A percentile compares a stretch with the other conserved stretches of the same genome.
phyloP scores from a whole-genome alignment of 2,888 invertebrate species.

The Apotomis turbidana region DNA sequence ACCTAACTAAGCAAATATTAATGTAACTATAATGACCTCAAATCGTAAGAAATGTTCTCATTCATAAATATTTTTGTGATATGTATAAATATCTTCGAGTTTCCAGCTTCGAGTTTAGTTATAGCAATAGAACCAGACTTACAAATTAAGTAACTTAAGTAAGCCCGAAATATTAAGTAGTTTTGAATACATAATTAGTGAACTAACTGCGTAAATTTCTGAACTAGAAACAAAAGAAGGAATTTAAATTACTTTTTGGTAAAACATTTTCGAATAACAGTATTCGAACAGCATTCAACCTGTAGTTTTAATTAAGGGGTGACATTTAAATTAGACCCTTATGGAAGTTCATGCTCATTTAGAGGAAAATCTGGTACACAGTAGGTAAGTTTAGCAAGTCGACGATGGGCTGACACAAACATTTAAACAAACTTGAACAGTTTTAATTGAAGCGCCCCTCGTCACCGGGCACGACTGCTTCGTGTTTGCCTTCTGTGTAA shows the following conservation, averaged over 20 bases:
- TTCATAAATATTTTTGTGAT: no score
- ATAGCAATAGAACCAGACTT: no score
- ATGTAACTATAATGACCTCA: no score
- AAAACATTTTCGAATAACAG: not conserved
- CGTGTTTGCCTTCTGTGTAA: constrained; percentile 49
- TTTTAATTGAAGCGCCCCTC: constrained; percentile 77
- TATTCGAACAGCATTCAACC: constrained; percentile 7
- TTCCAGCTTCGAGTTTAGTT: no score
- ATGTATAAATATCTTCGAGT: no score
- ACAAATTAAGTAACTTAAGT: no score
- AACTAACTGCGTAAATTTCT: no score
- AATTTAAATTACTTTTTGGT: not conserved
- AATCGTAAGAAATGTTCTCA: no score
- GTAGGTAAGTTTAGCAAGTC: constrained; percentile 52
- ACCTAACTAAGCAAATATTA: no score
- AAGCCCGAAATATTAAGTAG: no score
- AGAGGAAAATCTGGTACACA: constrained; percentile 57
- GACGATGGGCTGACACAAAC: constrained; percentile 69
- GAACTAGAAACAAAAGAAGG: no score
- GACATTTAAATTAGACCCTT: constrained; percentile 25
- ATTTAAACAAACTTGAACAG: constrained; percentile 77
- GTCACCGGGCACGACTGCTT: constrained; percentile 56
- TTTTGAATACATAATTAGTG: no score
- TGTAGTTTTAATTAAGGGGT: constrained; percentile 22
- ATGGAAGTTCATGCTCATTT: constrained; percentile 52